Evolutionary conservation across 2,797 vertebrate genomes (phyloP).

Genomic region (Acipenser ruthenus): DNA sequence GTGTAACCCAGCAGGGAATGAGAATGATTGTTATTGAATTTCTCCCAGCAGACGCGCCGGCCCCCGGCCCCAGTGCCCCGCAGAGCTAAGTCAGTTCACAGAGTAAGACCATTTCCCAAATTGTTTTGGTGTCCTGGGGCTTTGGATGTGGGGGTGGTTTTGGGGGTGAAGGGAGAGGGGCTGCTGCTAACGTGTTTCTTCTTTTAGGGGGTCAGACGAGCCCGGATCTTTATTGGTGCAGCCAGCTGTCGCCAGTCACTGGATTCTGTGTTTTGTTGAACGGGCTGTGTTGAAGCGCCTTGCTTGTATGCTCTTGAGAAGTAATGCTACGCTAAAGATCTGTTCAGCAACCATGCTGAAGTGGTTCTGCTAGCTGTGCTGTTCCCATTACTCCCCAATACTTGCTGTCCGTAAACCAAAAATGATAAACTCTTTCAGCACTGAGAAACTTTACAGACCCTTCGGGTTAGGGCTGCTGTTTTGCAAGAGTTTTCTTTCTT

Average conservation of each 20-base stretch:
- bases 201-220: neutral
- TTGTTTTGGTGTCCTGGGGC: slow-evolving; percentile 22
- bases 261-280: neutral
- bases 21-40: slow-evolving; percentile 33
- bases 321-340: no score
- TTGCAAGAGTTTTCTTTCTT: no score
- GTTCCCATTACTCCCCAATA: no score
- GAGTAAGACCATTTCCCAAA: slow-evolving; percentile 51
- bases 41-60: slow-evolving; percentile 58
- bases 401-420: no score
- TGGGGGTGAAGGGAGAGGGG: neutral
- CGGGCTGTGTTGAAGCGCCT: no score
- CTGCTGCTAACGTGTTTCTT: slow-evolving; percentile 7
- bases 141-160: neutral
- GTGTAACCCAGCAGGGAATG: no score
- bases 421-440: no score
- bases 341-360: no score
- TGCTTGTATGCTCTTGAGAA: no score
- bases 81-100: slow-evolving; percentile 48
- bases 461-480: no score
- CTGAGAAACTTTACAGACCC: no score
- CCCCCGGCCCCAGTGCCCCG: slow-evolving; percentile 37
- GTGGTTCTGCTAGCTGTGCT: no score
- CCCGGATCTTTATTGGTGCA: neutral
- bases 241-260: slow-evolving; percentile 2